Evolutionary conservation across 2,888 invertebrate genomes (phyloP), one percentile per base, ranked within the genome.

Genomic region (Meteorus colon): DNA sequence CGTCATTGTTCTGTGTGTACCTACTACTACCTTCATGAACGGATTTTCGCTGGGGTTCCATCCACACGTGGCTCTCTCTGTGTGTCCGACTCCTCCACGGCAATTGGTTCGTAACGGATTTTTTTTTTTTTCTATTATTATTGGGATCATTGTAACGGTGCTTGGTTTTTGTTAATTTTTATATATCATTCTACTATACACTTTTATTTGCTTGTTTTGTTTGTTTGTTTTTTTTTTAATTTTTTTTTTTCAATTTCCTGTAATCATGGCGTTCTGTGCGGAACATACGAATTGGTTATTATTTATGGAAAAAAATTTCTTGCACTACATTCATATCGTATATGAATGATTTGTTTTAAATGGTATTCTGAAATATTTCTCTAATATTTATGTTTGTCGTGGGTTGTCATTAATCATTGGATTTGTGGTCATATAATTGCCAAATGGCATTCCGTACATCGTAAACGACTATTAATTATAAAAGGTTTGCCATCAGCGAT

Each of bases 1-100:
- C 89, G 89, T 89, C 89, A 89, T 89, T 89, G 89, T 89, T 89
- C 89, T 89, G 89, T 89, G 89, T 89, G 89, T 89, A 88, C 89
- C 88, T 89, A 88, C 88, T 88, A 81, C 88, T 89, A 89, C 89
- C 89, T 89, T 89, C 89, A 89, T 86, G 88, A 89, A 89, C 87
- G 89, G 89, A 89, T 88, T 89, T 88, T 85, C 89, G 88, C 89
- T 89, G 89, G 89, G 89, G 89, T 87, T 88, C 88, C 89, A 88
- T 89, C 89, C 89, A 87, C 88, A 88, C 88, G 87, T 89, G 89
- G 88, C 86, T 88, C 88, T 89, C 86, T 87, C 84, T 86, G 86
- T 82, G 82, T 85, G 86, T 86, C 84, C 87, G 86, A 84, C 86
- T 87, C 87, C 87, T 87, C 86, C 88, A 87, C 89, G 87, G 84